Evolutionary conservation across 2,113 vertebrate genomes (phyloP), one percentile per base, ranked within the genome.

Genomic region (Cyprinodon brontotheroides): DNA sequence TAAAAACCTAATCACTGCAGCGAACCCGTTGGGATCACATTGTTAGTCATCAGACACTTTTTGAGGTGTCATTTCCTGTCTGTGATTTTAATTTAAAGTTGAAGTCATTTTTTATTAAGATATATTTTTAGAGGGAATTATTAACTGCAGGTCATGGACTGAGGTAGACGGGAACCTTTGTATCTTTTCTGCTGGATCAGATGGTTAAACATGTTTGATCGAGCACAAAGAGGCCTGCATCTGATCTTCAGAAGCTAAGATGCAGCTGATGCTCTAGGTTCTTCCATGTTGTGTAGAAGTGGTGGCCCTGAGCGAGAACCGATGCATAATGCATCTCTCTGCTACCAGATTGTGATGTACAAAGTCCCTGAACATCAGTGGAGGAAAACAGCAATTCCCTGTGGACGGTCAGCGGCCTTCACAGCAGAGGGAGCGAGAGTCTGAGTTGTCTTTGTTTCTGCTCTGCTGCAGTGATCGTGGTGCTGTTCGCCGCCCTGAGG

Each of bases 401-500:
- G 41, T 4, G 76, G 85, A 90, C 67, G 22, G 20, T 17, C 45
- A 0, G 37, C 39, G 80, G 82, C 82, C 82, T 72, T 77, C 80
- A 73, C 71, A 76, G 67, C 74, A 45, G 74, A 68, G 22, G 72
- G 64, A 68, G 64, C 3, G 65, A 84, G 77, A 76, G 77, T 74
- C 47, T 38, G 64, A 41, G 61, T 68, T 75, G n/a, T 79, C 61
- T 76, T 60, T 77, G 38, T 81, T 53, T 74, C 40, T 63, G 40
- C 73, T 71, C 38, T 50, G 47, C 62, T 11, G 65, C 47, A 99
- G 97, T 97, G 90, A 97, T 97, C 0, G 97, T 97, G 87, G 96
- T 98, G 71, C 86, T 99, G 88, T 98, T 99, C 69, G 95, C 97
- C 39, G 96, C 96, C 43, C 93, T 98, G 91, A 91, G 96, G 72